Conservation (phyloP, 35 echinoderm and acorn worm genomes). For the Heliocidaris erythrogramma region DNA sequence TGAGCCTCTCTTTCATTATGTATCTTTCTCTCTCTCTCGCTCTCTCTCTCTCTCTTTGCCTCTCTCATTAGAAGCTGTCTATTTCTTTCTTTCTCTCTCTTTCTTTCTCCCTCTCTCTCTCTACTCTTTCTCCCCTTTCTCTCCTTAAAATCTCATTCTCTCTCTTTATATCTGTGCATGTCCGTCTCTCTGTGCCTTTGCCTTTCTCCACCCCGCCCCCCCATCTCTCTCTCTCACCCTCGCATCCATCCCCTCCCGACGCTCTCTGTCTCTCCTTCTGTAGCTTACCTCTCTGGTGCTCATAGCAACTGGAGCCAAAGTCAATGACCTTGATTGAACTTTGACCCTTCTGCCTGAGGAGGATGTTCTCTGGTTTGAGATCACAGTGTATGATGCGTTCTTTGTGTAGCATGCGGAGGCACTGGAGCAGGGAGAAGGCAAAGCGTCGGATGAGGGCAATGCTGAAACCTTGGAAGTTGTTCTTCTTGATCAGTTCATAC, state of each 20-base stretch:
- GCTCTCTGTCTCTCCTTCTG: background rate
- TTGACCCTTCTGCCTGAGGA: conserved; percentile 90
- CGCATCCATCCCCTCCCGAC: background rate
- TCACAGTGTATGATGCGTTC: conserved; percentile 95
- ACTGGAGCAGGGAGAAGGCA: conserved; percentile 76
- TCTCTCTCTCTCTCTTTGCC: background rate
- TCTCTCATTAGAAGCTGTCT: background rate
- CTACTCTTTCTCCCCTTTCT: background rate
- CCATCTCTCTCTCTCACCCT: background rate
- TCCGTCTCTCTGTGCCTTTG: background rate
- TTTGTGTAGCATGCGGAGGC: conserved; percentile 76
- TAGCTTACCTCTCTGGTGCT: conserved; percentile 88
- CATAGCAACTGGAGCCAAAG: conserved; percentile 95
- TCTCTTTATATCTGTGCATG: too few species aligned
- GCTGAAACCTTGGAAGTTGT: conserved; percentile 98
- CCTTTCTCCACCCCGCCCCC: too few species aligned
- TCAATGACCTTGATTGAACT: conserved; percentile 97
- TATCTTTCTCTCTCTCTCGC: background rate
- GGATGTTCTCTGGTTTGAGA: conserved; percentile 92
- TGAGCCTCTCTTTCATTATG: background rate
- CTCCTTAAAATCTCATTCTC: background rate
- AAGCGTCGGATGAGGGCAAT: conserved; percentile 87
- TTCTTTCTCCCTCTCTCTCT: background rate
- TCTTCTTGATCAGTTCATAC: conserved; percentile 97
- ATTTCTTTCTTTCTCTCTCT: background rate